Evolutionary conservation across 2,888 invertebrate species (phyloP).

Genomic region (Nebria brevicollis): DNA sequence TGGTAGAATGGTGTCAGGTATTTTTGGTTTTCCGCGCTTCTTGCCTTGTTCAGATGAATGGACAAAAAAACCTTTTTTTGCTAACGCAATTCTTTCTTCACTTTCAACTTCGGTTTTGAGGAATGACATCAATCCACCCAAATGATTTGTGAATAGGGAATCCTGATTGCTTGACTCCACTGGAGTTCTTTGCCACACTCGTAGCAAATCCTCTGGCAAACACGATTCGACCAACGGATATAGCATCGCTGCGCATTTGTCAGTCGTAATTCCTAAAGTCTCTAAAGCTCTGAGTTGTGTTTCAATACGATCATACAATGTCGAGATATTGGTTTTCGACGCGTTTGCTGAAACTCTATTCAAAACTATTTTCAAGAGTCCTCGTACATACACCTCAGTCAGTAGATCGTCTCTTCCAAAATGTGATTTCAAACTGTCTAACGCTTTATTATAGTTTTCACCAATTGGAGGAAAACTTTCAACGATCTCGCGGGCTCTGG

Average conservation of each 20-base stretch:
- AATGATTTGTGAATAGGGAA: constrained; percentile 52
- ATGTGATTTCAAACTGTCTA: constrained; percentile 51
- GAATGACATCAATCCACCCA: too few species aligned
- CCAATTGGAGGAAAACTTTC: constrained; percentile 49
- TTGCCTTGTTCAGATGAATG: constrained; percentile 51
- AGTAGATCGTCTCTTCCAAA: constrained; percentile 55
- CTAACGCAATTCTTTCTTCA: too few species aligned
- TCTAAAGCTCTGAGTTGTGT: too few species aligned
- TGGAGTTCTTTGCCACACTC: constrained; percentile 19
- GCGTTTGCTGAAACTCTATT: constrained; percentile 37
- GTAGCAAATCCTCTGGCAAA: too few species aligned
- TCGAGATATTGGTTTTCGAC: constrained; percentile 42
- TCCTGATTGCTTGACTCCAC: constrained; percentile 52
- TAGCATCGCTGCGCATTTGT: too few species aligned
- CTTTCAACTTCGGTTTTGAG: too few species aligned
- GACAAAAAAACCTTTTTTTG: too few species aligned
- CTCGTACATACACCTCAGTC: constrained; percentile 54
- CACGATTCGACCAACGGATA: too few species aligned
- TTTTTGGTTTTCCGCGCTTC: constrained; percentile 52
- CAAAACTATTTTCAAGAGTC: constrained; percentile 53
- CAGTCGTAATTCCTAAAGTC: too few species aligned
- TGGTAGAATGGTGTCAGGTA: constrained; percentile 13
- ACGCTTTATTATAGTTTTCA: constrained; percentile 50
- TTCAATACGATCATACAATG: constrained; percentile 53
- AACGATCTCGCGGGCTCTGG: constrained; percentile 42